Conservation (phyloP, 2,797 vertebrate genomes). For the Gambusia yucatana region DNA sequence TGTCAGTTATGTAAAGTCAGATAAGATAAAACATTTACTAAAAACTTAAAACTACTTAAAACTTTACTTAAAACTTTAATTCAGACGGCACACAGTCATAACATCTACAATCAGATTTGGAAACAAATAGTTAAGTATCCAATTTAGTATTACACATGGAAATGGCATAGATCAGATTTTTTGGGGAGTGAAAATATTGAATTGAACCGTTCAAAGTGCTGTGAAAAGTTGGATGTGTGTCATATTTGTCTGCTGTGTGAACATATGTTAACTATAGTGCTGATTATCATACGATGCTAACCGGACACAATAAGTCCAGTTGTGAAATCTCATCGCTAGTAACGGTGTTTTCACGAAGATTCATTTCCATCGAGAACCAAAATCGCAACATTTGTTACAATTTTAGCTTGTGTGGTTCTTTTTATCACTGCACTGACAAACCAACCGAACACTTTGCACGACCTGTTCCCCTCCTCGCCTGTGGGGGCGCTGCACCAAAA, state of each 20-base stretch:
- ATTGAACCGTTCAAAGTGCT: neutral
- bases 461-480: too few species aligned
- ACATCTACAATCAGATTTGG: neutral
- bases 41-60: too few species aligned
- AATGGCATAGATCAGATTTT: neutral
- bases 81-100: neutral
- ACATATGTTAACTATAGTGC: neutral
- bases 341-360: too few species aligned
- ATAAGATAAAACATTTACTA: neutral
- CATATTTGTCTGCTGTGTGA: neutral
- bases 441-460: too few species aligned
- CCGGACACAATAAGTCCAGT: neutral
- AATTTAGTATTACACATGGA: neutral
- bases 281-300: neutral
- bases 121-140: neutral
- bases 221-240: neutral
- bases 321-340: too few species aligned
- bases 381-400: too few species aligned
- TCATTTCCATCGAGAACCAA: too few species aligned
- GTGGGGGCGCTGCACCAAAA: too few species aligned
- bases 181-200: neutral
- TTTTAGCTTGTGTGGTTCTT: too few species aligned
- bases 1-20: neutral
- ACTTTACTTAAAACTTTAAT: too few species aligned
- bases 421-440: too few species aligned